These are phyloP conservation scores for Tangara arthus DNA, from an alignment of 2,797 vertebrate genomes.

Conservation along the genomic window DNA sequence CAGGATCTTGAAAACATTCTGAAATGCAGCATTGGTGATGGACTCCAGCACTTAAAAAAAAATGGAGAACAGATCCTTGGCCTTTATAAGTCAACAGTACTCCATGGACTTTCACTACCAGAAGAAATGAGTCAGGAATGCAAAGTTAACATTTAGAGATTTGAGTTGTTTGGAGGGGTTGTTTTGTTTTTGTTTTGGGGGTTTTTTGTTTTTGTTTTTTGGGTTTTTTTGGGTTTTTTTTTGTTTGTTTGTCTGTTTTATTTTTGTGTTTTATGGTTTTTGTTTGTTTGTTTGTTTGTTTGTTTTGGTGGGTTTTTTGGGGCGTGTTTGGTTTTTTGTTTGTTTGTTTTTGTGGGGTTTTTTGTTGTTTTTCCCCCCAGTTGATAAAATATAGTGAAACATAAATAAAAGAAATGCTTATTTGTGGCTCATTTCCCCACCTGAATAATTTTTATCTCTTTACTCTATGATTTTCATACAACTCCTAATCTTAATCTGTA, in stretches of 20 bases:
- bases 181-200: too few relatives aligned
- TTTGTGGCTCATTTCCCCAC: neutral
- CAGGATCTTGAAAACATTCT: neutral
- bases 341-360: neutral
- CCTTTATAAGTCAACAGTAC: neutral
- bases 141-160: neutral
- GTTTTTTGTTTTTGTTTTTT: too few relatives aligned
- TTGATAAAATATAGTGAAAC: neutral
- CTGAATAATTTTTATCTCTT: neutral
- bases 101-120: neutral
- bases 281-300: neutral
- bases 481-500: neutral
- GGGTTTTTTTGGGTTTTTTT: neutral
- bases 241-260: too few relatives aligned
- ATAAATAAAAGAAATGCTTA: neutral
- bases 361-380: neutral
- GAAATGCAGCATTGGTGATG: neutral
- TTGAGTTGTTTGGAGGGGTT: neutral
- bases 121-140: neutral
- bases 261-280: too few relatives aligned
- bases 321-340: too few relatives aligned
- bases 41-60: neutral
- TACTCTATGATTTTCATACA: neutral
- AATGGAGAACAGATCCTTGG: neutral
- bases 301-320: neutral